A percentile compares a stretch with the other conserved stretches of the same genome.
Evolutionary conservation across 2,888 invertebrate genomes (phyloP).

Genomic region (Drosophila borborema): DNA sequence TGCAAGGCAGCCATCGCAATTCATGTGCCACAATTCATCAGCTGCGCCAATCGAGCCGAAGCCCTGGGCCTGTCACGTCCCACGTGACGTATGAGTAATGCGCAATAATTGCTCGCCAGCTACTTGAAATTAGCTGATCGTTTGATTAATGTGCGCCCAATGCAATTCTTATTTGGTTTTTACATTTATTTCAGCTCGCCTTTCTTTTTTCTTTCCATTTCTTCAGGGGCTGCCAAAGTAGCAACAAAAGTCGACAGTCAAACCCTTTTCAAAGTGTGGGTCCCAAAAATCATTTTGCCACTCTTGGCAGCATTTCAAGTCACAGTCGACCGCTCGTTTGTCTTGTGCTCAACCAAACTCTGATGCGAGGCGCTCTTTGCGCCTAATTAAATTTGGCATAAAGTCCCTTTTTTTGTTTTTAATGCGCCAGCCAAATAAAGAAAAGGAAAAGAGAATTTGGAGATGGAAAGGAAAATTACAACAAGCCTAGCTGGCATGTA

Average conservation of each 20-base stretch:
- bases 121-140: conserved; percentile 68
- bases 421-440: conserved; percentile 26
- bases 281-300: conserved; percentile 62
- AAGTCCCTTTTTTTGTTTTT: conserved; percentile 65
- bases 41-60: conserved; percentile 13
- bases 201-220: not conserved
- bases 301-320: conserved; percentile 73
- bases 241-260: conserved; percentile 53
- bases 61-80: conserved; percentile 11
- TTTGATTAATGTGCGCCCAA: conserved; percentile 70
- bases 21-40: conserved; percentile 44
- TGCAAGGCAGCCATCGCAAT: conserved; percentile 30
- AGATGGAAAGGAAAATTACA: conserved; percentile 55
- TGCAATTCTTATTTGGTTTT: conserved; percentile 44
- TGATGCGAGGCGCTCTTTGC: conserved; percentile 54
- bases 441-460: conserved; percentile 8
- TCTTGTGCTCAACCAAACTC: conserved; percentile 55
- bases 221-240: no score
- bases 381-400: conserved; percentile 82
- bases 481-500: conserved; percentile 50
- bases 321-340: conserved; percentile 81
- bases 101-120: conserved; percentile 41
- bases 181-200: not conserved
- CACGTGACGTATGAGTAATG: conserved; percentile 70
- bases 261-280: conserved; percentile 72